Conservation (phyloP, 2,797 vertebrate genomes). For the Lagocephalus sceleratus region DNA sequence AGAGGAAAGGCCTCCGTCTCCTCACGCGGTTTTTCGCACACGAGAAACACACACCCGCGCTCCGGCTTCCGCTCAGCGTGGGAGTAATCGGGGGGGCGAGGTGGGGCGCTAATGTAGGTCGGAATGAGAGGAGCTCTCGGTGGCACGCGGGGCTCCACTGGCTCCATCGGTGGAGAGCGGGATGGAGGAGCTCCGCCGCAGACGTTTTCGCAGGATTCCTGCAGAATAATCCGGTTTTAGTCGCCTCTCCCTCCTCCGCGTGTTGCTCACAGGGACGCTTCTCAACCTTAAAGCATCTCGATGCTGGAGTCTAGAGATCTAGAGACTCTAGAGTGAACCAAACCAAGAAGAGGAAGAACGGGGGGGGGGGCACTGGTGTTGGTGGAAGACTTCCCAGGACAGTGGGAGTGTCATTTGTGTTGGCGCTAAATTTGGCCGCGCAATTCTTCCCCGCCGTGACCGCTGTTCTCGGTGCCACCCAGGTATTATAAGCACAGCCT, state of each 20-base stretch:
- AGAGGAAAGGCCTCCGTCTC: conserved; percentile 26
- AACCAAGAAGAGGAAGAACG: neutral
- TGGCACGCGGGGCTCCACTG: conserved; percentile 61
- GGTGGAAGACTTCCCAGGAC: conserved; percentile 30
- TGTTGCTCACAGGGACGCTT: too few species aligned
- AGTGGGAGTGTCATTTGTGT: conserved; percentile 39
- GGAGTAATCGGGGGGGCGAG: conserved; percentile 77
- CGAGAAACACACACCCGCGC: conserved; percentile 28
- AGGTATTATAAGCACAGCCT: conserved; percentile 61
- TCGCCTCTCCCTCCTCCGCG: too few species aligned
- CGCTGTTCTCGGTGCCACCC: conserved; percentile 72
- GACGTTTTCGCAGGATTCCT: neutral
- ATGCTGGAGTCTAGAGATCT: too few species aligned
- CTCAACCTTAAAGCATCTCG: too few species aligned
- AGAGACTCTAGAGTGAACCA: too few species aligned
- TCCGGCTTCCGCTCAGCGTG: conserved; percentile 61
- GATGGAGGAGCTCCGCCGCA: neutral
- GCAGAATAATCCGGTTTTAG: neutral
- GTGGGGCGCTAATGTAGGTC: conserved; percentile 75
- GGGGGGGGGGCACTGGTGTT: conserved; percentile 12
- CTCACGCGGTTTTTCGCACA: conserved; percentile 2
- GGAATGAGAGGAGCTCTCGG: conserved; percentile 71
- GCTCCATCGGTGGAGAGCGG: neutral
- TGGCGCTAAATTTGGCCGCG: conserved; percentile 66
- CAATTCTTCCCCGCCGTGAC: conserved; percentile 65